Evolutionary conservation across 2,113 vertebrate genomes (phyloP), one percentile per base, ranked within the genome.

Genomic region (Pelodiscus sinensis): DNA sequence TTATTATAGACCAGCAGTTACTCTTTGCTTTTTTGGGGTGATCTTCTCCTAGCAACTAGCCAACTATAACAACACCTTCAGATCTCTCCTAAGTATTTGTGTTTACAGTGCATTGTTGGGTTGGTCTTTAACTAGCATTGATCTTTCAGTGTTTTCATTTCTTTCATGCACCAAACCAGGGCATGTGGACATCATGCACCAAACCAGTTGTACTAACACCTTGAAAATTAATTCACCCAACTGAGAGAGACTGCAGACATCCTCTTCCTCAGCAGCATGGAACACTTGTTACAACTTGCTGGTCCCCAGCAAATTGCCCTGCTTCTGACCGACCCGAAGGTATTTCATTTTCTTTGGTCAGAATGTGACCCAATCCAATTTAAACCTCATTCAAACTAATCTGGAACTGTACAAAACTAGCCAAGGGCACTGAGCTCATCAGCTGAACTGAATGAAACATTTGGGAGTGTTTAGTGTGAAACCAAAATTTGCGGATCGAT

Each of bases 221-320:
- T 2, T 71, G 35, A 35, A 21, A 21, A 68, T 31, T n/a, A 31
- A 0, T 8, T 8, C 55, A 0, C 62, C 0, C 0, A 13, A 29
- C 86, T 4, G 2, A 10, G 57, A 83, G 50, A 1, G 88, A 31
- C 38, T 31, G 79, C 68, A 79, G 85, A 85, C 57, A 87, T 68
- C 71, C 50, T 58, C 78, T n/a, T 85, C 82, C 78, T 10, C 86
- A 50, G 68, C 75, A 27, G 55, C n/a, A 87, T 7, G 7, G 0
- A 3, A 54, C 65, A 56, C 44, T 29, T 44, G 54, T 68, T 83
- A 16, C 85, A 50, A 22, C 44, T 44, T 6, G 44, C 65, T 84
- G 44, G 15, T 60, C 85, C 75, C 79, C 81, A 77, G 31, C 71
- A 56, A n/a, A 29, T 0, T 0, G n/a, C n/a, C 68, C 31, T 87